Evolutionary conservation across 2,113 vertebrate species (phyloP), one percentile per base, ranked within the genome.

Genomic region (Nyctibius bracteatus): DNA sequence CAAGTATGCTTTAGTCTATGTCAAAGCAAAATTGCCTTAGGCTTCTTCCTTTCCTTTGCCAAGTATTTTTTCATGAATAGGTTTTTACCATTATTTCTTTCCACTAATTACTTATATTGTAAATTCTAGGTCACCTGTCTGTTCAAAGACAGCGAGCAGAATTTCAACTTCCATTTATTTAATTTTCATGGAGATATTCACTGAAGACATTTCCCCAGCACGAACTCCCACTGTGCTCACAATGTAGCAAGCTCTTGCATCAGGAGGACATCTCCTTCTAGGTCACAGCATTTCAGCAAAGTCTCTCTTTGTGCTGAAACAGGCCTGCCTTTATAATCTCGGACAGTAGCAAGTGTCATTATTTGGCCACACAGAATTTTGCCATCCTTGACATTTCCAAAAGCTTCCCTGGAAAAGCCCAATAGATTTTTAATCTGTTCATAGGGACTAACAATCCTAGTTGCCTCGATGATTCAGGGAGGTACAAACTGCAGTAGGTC

Each of bases 161-260:
- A 30, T 5, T 46, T 46, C 18, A 3, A 55, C 1, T 0, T 37
- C 1, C 13, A 13, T 55, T 81, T 5, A 28, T n/a, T 59, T 55
- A 39, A 23, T 67, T 94, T 88, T 54, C 7, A 2, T 15, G 37
- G 18, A 63, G 28, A 9, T 73, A 1, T 58, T 46, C 23, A 58
- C 18, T 46, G 23, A n/a, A 46, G 12, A 21, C 17, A 31, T 55
- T 81, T 70, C 12, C 10, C 10, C 13, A 44, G 11, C 17, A 84
- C 18, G 68, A 65, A 31, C 7, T 83, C 41, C 15, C 9, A 8
- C 47, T 59, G 14, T 51, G 33, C 19, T 96, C 5, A 28, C 39
- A 35, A 12, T 5, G 8, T 3, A 70, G 27, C 37, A 73, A 75
- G n/a, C 43, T 28, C 41, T 61, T 59, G 24, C 30, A 30, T n/a